Percentiles rank a stretch among this genome's conserved stretches.
These are phyloP conservation scores for Zonotrichia leucophrys DNA, from an alignment of 2,113 vertebrate species.

Conservation along the genomic window DNA sequence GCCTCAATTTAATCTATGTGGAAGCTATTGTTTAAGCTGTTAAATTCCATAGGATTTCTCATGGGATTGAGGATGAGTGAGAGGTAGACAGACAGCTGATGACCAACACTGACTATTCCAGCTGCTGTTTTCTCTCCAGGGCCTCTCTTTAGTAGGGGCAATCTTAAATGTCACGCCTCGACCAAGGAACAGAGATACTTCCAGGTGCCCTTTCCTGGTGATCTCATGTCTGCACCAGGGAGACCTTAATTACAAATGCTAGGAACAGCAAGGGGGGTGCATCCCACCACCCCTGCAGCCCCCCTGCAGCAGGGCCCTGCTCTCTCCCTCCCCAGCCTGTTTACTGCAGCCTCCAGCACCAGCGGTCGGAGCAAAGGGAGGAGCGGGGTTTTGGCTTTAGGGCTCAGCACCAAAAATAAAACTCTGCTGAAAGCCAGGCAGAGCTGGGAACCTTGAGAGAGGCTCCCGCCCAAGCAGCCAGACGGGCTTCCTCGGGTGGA, in stretches of 20 bases:
- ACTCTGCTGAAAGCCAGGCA: slow-evolving; percentile 1
- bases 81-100: slow-evolving; percentile 19
- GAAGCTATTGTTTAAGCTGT: slow-evolving; percentile 12
- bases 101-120: not conserved
- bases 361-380: slow-evolving; percentile 29
- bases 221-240: slow-evolving; percentile 32
- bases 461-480: slow-evolving; percentile 21
- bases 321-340: slow-evolving; percentile 9
- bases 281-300: not conserved
- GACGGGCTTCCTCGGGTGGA: slow-evolving; percentile 3
- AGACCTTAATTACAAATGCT: slow-evolving; percentile 37
- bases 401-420: slow-evolving; percentile 56
- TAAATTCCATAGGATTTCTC: slow-evolving; percentile 49
- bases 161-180: not conserved
- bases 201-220: slow-evolving; percentile 3
- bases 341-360: slow-evolving; percentile 17
- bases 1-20: slow-evolving; percentile 25
- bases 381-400: slow-evolving; percentile 48
- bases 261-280: not conserved
- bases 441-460: slow-evolving; percentile 23
- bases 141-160: not conserved
- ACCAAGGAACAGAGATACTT: slow-evolving; percentile 17
- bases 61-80: not conserved
- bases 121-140: slow-evolving; percentile 15
- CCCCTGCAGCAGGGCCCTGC: not conserved